Base-by-base conservation (phyloP, 1,140 invertebrate species). In the Arion vulgaris region DNA sequence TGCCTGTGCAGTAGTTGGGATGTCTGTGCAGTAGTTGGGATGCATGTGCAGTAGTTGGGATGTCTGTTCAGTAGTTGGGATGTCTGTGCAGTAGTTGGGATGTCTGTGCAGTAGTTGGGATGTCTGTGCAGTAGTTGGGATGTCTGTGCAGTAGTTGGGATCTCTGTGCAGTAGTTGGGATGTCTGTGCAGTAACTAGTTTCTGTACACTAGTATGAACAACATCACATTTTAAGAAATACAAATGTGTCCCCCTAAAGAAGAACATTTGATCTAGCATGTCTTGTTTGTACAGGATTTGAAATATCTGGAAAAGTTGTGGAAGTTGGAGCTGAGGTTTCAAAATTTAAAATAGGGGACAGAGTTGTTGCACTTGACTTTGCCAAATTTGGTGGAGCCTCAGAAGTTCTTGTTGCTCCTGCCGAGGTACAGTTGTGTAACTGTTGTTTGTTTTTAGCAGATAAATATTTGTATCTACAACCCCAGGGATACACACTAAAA, bases 291-390 rank as follows among this genome's bases (percentile, higher is more conserved):
- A 4, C 53, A 89, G 88, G 88, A 32, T 28, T 15, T n/a, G 88
- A 89, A 79, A 51, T 89, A 4, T 74, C 85, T 36, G 88, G 88
- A 17, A 53, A 80, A n/a, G 86, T 89, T 9, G 23, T 75, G 34
- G 85, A 78, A 26, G 83, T 89, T 36, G 88, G 87, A 9, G 26
- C 77, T 66, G 82, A 76, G n/a, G 88, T 89, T 0, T 77, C 74
- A 23, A 73, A 62, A n/a, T 53, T 87, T 23, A 81, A 84, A n/a
- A 76, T 41, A 32, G 86, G 85, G 38, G 86, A 89, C 53, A 75
- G 82, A 36, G 87, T 89, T 4, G 19, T 89, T 62, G 78, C 73
- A 38, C 36, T 89, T 34, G 45, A 15, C 1, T 41, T 75, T 15
- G 34, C 7, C 0, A 26, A n/a, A 17, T 39, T 26, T 74, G 80